Evolutionary conservation across 2,113 vertebrate genomes (phyloP).

Genomic region (Romanogobio albipinnatus): DNA sequence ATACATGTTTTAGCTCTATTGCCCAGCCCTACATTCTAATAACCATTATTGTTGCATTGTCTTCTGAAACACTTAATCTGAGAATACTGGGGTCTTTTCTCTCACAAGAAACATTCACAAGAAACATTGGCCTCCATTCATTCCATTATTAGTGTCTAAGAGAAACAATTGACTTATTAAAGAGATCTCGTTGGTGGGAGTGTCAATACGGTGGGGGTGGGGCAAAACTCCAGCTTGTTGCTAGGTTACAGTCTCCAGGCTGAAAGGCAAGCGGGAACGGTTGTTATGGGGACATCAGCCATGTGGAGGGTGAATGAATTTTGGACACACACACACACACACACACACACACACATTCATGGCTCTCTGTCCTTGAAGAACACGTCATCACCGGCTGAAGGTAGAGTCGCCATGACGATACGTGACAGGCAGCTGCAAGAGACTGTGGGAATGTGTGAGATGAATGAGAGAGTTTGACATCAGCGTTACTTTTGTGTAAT

Average conservation of each 20-base stretch:
- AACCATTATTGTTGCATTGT: neutral
- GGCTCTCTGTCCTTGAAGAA: neutral
- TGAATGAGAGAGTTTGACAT: neutral
- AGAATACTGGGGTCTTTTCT: neutral
- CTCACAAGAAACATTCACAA: neutral
- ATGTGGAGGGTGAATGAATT: slow-evolving; percentile 63
- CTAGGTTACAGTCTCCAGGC: slow-evolving; percentile 73
- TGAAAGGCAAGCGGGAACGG: slow-evolving; percentile 63
- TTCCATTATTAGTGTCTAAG: neutral
- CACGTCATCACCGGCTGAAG: neutral
- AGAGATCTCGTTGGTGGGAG: neutral
- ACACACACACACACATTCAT: neutral
- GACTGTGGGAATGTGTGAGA: slow-evolving; percentile 24
- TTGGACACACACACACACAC: slow-evolving; percentile 17
- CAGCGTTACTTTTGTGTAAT: too few species aligned
- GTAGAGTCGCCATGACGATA: slow-evolving; percentile 9
- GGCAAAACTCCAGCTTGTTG: slow-evolving; percentile 61
- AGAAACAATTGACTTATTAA: neutral
- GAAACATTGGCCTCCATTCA: neutral
- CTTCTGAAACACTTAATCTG: neutral
- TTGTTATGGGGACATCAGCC: slow-evolving; percentile 70
- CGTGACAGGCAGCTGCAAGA: neutral
- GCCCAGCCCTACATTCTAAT: neutral
- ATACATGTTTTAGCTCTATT: too few species aligned
- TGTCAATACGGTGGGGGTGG: neutral